These are phyloP conservation scores for Styela plicata DNA, from an alignment of 23 tunicate genomes.

Conservation along the genomic window DNA sequence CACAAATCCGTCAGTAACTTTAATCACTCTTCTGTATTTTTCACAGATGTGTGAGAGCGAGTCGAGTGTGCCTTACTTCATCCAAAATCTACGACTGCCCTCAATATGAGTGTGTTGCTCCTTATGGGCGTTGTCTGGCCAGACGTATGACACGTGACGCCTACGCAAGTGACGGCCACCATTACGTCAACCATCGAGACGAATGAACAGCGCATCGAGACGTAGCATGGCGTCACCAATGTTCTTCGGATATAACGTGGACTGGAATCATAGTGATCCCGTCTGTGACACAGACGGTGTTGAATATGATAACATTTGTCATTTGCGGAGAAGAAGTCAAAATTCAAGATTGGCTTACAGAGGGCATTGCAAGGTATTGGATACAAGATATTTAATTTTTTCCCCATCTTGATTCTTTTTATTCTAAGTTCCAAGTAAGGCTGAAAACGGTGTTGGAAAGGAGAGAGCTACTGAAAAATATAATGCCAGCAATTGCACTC, in stretches of 20 bases:
- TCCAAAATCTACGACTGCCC: slow-evolving; percentile 26
- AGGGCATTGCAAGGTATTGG: slow-evolving; percentile 46
- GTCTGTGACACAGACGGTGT: slow-evolving; percentile 55
- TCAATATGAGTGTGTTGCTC: slow-evolving; percentile 76
- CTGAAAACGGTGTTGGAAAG: too few relatives aligned
- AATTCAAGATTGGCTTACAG: slow-evolving; percentile 35
- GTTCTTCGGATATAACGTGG: slow-evolving; percentile 2
- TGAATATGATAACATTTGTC: slow-evolving; percentile 55
- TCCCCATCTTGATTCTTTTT: background rate
- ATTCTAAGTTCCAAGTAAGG: too few relatives aligned
- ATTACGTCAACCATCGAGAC: background rate
- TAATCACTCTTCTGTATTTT: too few relatives aligned
- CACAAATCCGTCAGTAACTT: too few relatives aligned
- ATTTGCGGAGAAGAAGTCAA: slow-evolving; percentile 18
- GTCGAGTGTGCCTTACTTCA: slow-evolving; percentile 51
- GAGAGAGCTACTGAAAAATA: too few relatives aligned
- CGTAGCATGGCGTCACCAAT: background rate
- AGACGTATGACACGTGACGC: slow-evolving; percentile 23
- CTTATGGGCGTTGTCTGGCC: slow-evolving; percentile 25
- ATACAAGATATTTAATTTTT: too few relatives aligned
- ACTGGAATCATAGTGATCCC: slow-evolving; percentile 10
- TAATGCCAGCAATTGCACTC: too few relatives aligned
- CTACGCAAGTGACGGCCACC: slow-evolving; percentile 26
- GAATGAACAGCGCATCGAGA: slow-evolving; percentile 11
- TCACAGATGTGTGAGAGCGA: slow-evolving; percentile 64